These are phyloP conservation scores for Cladorhizidae sp. DNA, from an alignment of 37 sponge, comb jelly and placozoan species.

Conservation along the genomic window DNA sequence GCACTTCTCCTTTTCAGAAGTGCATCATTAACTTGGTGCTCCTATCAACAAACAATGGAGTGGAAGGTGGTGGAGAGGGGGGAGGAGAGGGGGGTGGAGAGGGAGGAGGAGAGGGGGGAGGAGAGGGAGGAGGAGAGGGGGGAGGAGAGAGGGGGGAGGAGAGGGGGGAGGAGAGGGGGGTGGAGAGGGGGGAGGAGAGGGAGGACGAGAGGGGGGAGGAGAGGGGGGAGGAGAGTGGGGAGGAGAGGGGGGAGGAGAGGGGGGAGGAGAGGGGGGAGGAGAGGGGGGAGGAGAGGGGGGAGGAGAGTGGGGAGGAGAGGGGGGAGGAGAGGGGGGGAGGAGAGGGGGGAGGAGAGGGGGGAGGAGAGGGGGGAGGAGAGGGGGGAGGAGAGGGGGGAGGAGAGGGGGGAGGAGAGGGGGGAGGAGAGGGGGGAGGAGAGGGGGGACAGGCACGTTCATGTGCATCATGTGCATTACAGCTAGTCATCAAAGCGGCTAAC, in stretches of 20 bases:
- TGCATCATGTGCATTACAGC: too few species aligned
- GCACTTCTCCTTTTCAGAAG: conserved; percentile 62
- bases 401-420: neutral
- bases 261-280: too few species aligned
- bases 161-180: neutral
- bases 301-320: neutral
- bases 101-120: conserved; percentile 6
- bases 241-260: neutral
- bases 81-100: conserved; percentile 8
- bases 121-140: conserved; percentile 5
- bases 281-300: too few species aligned
- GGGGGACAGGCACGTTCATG: neutral
- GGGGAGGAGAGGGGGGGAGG: neutral
- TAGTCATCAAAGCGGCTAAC: too few species aligned
- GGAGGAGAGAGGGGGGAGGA: neutral
- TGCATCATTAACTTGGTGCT: conserved; percentile 79
- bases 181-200: neutral
- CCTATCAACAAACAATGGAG: conserved; percentile 30
- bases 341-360: neutral
- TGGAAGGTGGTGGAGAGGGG: neutral
- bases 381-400: neutral
- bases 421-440: neutral
- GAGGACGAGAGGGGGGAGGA: neutral
- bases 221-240: neutral
- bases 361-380: neutral